Evolutionary conservation across 2,888 invertebrate genomes (phyloP).

Genomic region (Chirona hameri): DNA sequence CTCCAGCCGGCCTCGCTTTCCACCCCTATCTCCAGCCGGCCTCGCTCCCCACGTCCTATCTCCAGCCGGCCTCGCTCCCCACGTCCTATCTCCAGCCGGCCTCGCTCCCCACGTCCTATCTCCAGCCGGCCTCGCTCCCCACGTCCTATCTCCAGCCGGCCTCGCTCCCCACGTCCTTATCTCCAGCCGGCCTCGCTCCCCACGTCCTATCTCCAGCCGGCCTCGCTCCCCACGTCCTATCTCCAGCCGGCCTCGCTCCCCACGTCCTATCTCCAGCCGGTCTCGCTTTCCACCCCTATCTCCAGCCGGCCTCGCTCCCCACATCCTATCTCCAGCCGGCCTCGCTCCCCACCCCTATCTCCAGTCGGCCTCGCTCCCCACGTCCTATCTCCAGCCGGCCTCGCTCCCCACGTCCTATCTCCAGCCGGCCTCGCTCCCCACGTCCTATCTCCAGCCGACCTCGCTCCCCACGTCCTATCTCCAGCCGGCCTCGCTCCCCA

Average conservation of each 20-base stretch:
- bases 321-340: not conserved
- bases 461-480: no score
- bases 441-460: not conserved
- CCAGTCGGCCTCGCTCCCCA: not conserved
- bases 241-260: not conserved
- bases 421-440: not conserved
- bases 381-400: not conserved
- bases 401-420: no score
- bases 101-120: no score
- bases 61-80: not conserved
- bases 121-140: not conserved
- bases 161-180: no score
- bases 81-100: not conserved
- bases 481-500: not conserved
- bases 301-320: not conserved
- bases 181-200: not conserved
- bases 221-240: no score
- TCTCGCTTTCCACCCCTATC: no score
- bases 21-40: not conserved
- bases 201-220: not conserved
- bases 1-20: no score
- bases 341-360: no score
- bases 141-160: not conserved
- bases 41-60: no score
- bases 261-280: not conserved